These are phyloP conservation scores for Rhimphoctona megacephalus DNA, from an alignment of 2,888 invertebrate genomes.

Conservation along the genomic window DNA sequence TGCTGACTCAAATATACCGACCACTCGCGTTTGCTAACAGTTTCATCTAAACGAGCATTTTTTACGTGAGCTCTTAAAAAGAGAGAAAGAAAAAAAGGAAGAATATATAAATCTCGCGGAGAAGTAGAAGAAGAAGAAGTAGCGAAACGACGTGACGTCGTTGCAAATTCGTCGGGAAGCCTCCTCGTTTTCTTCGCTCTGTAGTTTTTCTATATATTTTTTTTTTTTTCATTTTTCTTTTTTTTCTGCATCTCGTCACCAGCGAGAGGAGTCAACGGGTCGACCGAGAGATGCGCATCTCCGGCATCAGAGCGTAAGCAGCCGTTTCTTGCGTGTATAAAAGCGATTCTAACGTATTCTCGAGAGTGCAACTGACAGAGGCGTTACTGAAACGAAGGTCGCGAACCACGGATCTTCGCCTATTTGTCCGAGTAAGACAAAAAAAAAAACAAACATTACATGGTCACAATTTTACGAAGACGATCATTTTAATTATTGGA, in stretches of 20 bases:
- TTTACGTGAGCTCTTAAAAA: slow-evolving; percentile 19
- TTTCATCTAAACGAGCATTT: slow-evolving; percentile 53
- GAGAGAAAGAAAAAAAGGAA: neutral
- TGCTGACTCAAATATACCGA: slow-evolving; percentile 28
- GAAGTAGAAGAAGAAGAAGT: slow-evolving; percentile 21
- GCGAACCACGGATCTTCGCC: slow-evolving; percentile 48
- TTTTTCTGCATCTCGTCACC: slow-evolving; percentile 31
- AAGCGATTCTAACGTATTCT: slow-evolving; percentile 33
- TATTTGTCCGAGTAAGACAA: slow-evolving; percentile 2
- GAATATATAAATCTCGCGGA: slow-evolving; percentile 25
- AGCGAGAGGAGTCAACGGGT: slow-evolving; percentile 45
- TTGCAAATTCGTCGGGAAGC: slow-evolving; percentile 46
- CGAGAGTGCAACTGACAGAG: slow-evolving; percentile 59
- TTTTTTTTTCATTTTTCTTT: neutral
- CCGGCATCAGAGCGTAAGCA: slow-evolving; percentile 25
- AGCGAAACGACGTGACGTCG: slow-evolving; percentile 41
- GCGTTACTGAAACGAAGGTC: slow-evolving; percentile 55
- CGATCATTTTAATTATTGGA: neutral
- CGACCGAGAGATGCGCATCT: slow-evolving; percentile 46
- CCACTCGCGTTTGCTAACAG: slow-evolving; percentile 48
- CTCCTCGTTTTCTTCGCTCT: slow-evolving; percentile 32
- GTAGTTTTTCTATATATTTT: slow-evolving; percentile 2
- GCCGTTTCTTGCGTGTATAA: slow-evolving; percentile 6
- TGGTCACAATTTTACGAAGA: neutral
- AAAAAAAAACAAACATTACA: neutral